Evolutionary conservation across 2,113 vertebrate genomes (phyloP).

Genomic region (Proterorhinus semilunaris): DNA sequence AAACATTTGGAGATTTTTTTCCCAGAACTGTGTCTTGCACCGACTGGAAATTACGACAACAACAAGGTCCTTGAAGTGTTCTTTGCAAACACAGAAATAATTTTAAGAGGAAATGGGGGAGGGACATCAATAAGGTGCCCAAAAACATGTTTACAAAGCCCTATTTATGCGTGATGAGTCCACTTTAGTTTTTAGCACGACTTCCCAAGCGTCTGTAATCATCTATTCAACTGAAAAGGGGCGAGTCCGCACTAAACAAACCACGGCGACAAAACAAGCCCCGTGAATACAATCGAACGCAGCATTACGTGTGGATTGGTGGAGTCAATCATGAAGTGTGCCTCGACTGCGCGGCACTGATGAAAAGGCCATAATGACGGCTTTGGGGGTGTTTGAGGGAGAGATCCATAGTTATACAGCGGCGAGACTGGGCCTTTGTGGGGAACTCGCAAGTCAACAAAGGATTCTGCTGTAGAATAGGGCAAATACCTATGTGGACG

Average conservation of each 20-base stretch:
- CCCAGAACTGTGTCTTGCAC: no score
- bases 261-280: conserved; percentile 19
- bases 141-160: no score
- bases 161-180: no score
- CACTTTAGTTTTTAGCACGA: no score
- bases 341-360: conserved; percentile 7
- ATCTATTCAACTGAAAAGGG: conserved; percentile 17
- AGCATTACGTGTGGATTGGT: conserved; percentile 24
- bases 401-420: background rate
- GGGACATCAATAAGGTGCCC: no score
- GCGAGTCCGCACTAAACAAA: conserved; percentile 6
- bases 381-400: conserved; percentile 14
- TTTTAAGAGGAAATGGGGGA: no score
- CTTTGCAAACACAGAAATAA: no score
- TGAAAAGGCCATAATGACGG: conserved; percentile 22
- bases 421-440: background rate
- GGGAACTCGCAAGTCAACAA: background rate
- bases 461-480: background rate
- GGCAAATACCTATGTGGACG: background rate
- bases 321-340: conserved; percentile 26
- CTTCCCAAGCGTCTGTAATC: conserved; percentile 5
- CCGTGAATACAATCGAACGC: conserved; percentile 27
- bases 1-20: no score
- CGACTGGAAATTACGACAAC: no score
- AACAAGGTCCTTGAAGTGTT: no score